Evolutionary conservation across 2,797 vertebrate species (phyloP), one percentile per base, ranked within the genome.

Genomic region (Tauraco hartlaubi): DNA sequence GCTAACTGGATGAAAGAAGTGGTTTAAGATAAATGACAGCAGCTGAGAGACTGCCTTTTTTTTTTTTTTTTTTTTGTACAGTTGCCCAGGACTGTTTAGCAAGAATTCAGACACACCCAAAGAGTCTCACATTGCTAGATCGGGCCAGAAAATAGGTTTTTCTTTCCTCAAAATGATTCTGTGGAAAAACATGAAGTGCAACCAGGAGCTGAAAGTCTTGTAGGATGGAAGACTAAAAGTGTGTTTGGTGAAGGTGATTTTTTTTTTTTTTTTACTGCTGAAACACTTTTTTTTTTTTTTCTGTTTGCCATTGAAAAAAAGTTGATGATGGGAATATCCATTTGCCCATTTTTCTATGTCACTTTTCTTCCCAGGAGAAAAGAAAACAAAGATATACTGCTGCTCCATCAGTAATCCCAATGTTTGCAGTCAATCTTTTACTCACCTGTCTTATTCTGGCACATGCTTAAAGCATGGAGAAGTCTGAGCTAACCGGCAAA

Each of bases 1-100:
- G 85, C 54, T 79, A 91, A 88, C 59, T 83, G 86, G 56, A 89
- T 96, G 94, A 96, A 94, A 97, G 84, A 94, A 95, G 31, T 58
- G 41, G 48, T 94, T 91, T 44, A 85, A 66, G 84, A 92, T 77
- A 92, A 93, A 91, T 89, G 84, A 93, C 88, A 93, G 83, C 55
- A 94, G 93, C 80, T 79, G 94, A 92, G 49, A 95, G 51, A 83
- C 31, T 77, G n/a, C 2, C 3, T 19, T 22, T 21, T 29, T 44
- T 37, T 28, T 41, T 20, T 62, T 56, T 66, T 56, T 74, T 64
- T 63, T 75, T 58, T 51, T 28, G 35, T 90, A 69, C 35, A 76
- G 67, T 63, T 90, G 83, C 94, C 80, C 67, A 63, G 63, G 76
- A 93, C 62, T 59, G 63, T 84, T 93, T 73, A 89, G 74, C 90